These are phyloP conservation scores for Sminthurinus aureus DNA, from an alignment of 2,888 invertebrate species.

Conservation along the genomic window DNA sequence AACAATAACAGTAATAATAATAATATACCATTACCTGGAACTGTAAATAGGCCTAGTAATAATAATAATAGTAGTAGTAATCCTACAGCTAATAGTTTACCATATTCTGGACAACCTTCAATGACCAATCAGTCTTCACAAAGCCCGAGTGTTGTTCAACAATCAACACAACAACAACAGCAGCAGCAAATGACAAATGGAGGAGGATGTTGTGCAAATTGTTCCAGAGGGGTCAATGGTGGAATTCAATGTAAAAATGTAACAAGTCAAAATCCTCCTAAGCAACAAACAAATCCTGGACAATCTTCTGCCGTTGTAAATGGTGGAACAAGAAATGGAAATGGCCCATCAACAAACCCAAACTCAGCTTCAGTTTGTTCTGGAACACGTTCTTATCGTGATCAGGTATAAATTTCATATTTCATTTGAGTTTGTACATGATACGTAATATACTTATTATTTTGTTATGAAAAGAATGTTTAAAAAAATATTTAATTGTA, in stretches of 20 bases:
- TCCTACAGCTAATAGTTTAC: not conserved
- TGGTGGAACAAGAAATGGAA: slow-evolving; percentile 7
- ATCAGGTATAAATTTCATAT: slow-evolving; percentile 63
- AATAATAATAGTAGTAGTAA: slow-evolving; percentile 7
- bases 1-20: slow-evolving; percentile 31
- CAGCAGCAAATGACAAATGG: slow-evolving; percentile 28
- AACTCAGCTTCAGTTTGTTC: not conserved
- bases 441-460: not conserved
- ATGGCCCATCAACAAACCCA: slow-evolving; percentile 18
- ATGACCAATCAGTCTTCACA: slow-evolving; percentile 15
- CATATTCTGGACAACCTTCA: slow-evolving; percentile 11
- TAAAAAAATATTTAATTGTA: not conserved
- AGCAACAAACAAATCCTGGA: slow-evolving; percentile 7
- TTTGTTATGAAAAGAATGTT: not conserved
- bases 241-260: slow-evolving; percentile 31
- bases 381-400: slow-evolving; percentile 77
- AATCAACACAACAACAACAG: slow-evolving; percentile 55
- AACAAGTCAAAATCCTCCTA: slow-evolving; percentile 26
- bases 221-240: slow-evolving; percentile 18
- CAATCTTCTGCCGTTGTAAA: slow-evolving; percentile 26
- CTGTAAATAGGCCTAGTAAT: slow-evolving; percentile 30
- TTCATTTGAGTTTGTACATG: not conserved
- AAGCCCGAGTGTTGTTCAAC: slow-evolving; percentile 17
- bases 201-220: slow-evolving; percentile 35
- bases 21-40: no score